Evolutionary conservation across 1,140 invertebrate species (phyloP), one percentile per base, ranked within the genome.

Genomic region (Dendrolimus punctatus): DNA sequence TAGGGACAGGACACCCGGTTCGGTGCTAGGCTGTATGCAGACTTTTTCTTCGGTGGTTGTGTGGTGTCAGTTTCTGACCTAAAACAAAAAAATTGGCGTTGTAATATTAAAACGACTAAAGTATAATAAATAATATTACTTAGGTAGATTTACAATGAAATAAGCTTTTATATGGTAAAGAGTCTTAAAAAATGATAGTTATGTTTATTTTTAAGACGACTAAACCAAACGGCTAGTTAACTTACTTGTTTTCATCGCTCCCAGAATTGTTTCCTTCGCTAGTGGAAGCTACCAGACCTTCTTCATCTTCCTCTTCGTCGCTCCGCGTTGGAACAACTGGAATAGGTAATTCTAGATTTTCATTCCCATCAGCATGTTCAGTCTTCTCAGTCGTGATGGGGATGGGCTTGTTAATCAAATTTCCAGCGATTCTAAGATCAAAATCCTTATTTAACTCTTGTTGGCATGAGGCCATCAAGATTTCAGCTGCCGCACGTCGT

Each of bases 21-120:
- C 2, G 97, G 97, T 0, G 97, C 96, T 69, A 97, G 90, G 39
- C 96, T 97, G 76, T 99, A 98, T 0, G 97, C 97, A n/a, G 96
- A 98, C 62, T 96, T 95, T 81, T 96, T 96, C 87, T 96, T 97
- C 64, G 79, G 90, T 50, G 64, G 90, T 80, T 69, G 86, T 4
- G 69, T 73, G 50, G 87, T 85, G 68, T 91, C 86, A 40, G 89
- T 87, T 72, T 90, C 88, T 4, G 90, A 89, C 82, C 92, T 91
- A 76, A 42, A 74, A 78, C 39, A 10, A 46, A 51, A 39, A 39
- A 39, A 45, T 38, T 51, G 8, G 37, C 45, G 23, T n/a, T 10
- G 9, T 50, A 40, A 4, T 50, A 6, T 49, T 23, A 23, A 23
- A 23, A 23, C 23, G 23, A 8, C 38, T 8, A 10, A 46, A 46